Evolutionary conservation across 2,888 invertebrate genomes (phyloP), one percentile per base, ranked within the genome.

Genomic region (Drosophila paucipuncta): DNA sequence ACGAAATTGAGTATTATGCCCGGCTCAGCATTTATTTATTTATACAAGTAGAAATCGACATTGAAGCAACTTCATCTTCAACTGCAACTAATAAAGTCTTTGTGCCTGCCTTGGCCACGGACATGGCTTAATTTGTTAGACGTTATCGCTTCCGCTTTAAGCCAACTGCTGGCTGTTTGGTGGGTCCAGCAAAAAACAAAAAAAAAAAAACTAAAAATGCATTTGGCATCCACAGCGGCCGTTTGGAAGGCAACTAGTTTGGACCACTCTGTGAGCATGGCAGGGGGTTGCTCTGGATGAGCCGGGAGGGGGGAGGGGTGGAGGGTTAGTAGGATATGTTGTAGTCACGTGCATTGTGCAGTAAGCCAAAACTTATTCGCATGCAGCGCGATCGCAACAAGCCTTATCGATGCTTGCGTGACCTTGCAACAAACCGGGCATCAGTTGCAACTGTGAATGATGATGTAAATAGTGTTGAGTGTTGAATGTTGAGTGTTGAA

Each of bases 101-200:
- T 78, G 64, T 68, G 74, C 59, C 35, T 50, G 66, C 58, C 62
- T 66, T 41, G 59, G 37, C 16, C 67, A 74, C 63, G 76, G 87
- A 84, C 89, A 84, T 76, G 83, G 83, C 81, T 89, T 86, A 91
- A 90, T 91, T 91, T 91, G 90, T 90, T 90, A 85, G 82, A 84
- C 90, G 81, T 89, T 90, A 91, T 90, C 89, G 87, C 79, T 82
- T 85, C 81, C 85, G 85, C 87, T 80, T 78, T 69, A 71, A 78
- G 62, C 78, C 57, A 79, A 78, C 81, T 70, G 58, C 41, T 31
- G 30, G 11, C 52, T 30, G 10, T 50, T 28, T 50, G 65, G 68
- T 65, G 71, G 61, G 63, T 71, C 68, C 73, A 78, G 60, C 82
- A 77, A 85, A 86, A 77, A 83, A 77, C 7, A 2, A 39, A 18